Evolutionary conservation across 1,140 invertebrate species (phyloP).

Genomic region (Nymphalis io): DNA sequence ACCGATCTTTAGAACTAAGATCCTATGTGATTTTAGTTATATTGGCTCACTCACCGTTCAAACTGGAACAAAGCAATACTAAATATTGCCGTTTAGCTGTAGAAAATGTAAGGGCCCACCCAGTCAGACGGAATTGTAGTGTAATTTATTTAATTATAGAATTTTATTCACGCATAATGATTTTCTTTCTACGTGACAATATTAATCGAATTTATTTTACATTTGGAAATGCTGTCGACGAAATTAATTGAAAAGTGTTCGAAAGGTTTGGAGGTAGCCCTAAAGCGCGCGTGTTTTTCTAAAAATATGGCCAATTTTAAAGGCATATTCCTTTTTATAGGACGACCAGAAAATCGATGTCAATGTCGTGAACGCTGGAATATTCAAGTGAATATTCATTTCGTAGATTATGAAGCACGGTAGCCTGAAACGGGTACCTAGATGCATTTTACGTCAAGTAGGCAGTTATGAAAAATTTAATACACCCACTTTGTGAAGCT

Average conservation of each 20-base stretch:
- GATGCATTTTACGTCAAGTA: slow-evolving; percentile 50
- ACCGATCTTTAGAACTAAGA: too few species aligned
- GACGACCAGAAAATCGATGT: slow-evolving; percentile 17
- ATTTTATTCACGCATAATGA: neutral
- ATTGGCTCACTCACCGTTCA: too few species aligned
- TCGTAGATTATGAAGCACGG: slow-evolving; percentile 11
- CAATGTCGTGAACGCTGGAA: slow-evolving; percentile 8
- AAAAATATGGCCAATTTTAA: slow-evolving; percentile 65
- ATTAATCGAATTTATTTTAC: slow-evolving; percentile 22
- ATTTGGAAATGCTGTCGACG: slow-evolving; percentile 49
- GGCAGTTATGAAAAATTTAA: slow-evolving; percentile 75
- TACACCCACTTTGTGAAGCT: slow-evolving; percentile 60
- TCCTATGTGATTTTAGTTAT: too few species aligned
- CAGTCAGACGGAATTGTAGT: too few species aligned
- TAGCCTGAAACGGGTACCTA: slow-evolving; percentile 15
- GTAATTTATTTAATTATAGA: too few species aligned
- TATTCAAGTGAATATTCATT: slow-evolving; percentile 26
- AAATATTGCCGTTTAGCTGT: too few species aligned
- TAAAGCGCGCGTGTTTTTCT: slow-evolving; percentile 66
- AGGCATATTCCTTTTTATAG: slow-evolving; percentile 41
- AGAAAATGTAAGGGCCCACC: too few species aligned
- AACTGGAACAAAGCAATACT: too few species aligned
- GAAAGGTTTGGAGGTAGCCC: slow-evolving; percentile 57
- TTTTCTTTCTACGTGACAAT: neutral
- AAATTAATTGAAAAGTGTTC: slow-evolving; percentile 63